Evolutionary conservation across 2,113 vertebrate species (phyloP).

Genomic region (Bos taurus): ARS-UCD2.0 NC_037332.1:115470001-115470500

Average conservation of each 20-base stretch:
- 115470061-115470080: rapidly evolving
- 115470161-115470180: rapidly evolving
- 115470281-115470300: rapidly evolving
- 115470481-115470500: rapidly evolving
- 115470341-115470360: rapidly evolving
- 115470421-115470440: rapidly evolving
- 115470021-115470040: rapidly evolving
- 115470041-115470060: rapidly evolving
- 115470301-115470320: background rate
- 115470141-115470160: too few relatives aligned
- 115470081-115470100: rapidly evolving
- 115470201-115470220: background rate
- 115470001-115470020: rapidly evolving
- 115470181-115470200: rapidly evolving
- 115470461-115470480: rapidly evolving
- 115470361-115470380: rapidly evolving
- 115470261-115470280: rapidly evolving
- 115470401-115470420: rapidly evolving
- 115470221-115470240: too few relatives aligned
- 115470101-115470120: background rate
- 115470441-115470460: rapidly evolving
- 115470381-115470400: rapidly evolving
- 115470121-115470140: rapidly evolving
- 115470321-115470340: rapidly evolving
- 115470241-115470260: background rate